phyloP scores from a whole-genome alignment of 2,888 invertebrate species.

The Polietes domitor region DNA sequence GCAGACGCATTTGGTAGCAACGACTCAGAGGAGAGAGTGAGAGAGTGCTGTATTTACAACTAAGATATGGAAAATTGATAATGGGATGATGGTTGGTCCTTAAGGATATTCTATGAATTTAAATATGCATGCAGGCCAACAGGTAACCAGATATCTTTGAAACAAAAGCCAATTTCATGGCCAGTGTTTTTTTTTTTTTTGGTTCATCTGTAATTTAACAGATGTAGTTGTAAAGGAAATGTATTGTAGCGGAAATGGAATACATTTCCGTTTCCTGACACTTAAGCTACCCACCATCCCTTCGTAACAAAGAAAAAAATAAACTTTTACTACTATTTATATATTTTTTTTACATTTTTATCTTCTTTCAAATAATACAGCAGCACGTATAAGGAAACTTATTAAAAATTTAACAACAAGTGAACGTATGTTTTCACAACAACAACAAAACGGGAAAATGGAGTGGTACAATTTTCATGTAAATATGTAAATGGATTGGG shows the following conservation, averaged over 20 bases:
- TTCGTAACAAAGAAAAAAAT: background rate
- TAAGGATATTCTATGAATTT: background rate
- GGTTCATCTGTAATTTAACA: background rate
- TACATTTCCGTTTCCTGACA: background rate
- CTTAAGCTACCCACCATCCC: background rate
- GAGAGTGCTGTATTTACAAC: background rate
- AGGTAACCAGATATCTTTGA: no score
- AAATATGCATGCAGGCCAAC: no score
- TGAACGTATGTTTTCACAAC: background rate
- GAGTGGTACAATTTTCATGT: no score
- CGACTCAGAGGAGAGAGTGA: background rate
- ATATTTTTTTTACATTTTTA: background rate
- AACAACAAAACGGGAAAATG: no score
- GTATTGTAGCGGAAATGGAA: background rate
- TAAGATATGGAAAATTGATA: background rate
- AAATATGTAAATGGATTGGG: background rate
- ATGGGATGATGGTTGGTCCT: background rate
- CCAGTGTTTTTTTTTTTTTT: background rate
- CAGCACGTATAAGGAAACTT: constrained; percentile 15
- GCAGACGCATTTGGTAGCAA: background rate
- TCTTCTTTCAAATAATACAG: background rate
- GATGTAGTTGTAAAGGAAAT: constrained; percentile 4
- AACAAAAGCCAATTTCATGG: no score
- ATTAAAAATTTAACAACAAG: constrained; percentile 19
- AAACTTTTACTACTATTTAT: constrained; percentile 14